phyloP scores from a whole-genome alignment of 1,140 invertebrate genomes.

The Orius laevigatus region DNA sequence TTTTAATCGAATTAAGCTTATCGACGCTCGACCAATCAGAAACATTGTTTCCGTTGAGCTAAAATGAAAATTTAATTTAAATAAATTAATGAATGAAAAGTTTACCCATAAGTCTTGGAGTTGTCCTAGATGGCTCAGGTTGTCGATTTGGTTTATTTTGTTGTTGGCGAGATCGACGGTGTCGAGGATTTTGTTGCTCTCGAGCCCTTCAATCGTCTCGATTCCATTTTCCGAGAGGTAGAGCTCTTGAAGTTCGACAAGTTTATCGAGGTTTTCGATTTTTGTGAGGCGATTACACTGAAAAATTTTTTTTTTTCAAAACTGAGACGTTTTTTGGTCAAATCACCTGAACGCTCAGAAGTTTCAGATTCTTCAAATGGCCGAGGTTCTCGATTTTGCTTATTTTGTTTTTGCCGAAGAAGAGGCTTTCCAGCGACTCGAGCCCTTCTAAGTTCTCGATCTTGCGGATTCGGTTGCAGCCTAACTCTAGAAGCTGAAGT shows the following conservation, averaged over 20 bases:
- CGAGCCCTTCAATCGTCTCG: conserved; percentile 51
- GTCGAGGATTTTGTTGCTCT: conserved; percentile 49
- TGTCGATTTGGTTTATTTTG: conserved; percentile 64
- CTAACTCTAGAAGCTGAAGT: conserved; percentile 77
- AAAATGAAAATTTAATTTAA: conserved; percentile 23
- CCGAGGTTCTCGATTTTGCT: conserved; percentile 73
- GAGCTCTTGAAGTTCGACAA: conserved; percentile 65
- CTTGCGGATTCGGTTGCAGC: conserved; percentile 86
- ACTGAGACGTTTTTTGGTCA: conserved; percentile 8
- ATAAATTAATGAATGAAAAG: neutral
- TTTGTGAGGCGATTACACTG: conserved; percentile 70
- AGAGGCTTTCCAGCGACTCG: conserved; percentile 55
- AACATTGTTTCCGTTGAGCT: conserved; percentile 88
- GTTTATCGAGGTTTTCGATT: conserved; percentile 68
- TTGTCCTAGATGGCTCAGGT: conserved; percentile 53
- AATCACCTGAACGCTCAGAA: conserved; percentile 66
- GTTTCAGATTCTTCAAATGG: conserved; percentile 53
- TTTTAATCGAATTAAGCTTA: conserved; percentile 51
- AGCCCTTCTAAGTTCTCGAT: conserved; percentile 73
- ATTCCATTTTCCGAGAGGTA: conserved; percentile 94
- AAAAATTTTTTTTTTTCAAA: conserved; percentile 15
- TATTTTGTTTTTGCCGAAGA: conserved; percentile 95
- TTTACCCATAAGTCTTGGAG: conserved; percentile 90
- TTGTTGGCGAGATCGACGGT: conserved; percentile 87
- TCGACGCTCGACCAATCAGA: conserved; percentile 73